Evolutionary conservation across 1,140 invertebrate genomes (phyloP).

Genomic region (Drosophila prosaltans): DNA sequence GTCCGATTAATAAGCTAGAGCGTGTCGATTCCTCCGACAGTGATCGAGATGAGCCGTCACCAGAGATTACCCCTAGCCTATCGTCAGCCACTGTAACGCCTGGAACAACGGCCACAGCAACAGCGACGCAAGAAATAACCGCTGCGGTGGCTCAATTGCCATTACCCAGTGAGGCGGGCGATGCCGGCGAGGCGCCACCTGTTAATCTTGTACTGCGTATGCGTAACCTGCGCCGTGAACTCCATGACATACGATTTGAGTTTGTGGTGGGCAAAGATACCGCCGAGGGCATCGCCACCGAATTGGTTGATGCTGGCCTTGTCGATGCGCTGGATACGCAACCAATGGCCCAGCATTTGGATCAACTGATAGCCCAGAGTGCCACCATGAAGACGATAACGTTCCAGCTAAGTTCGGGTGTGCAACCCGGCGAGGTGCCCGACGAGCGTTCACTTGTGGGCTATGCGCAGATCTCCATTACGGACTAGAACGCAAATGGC

Average conservation of each 20-base stretch:
- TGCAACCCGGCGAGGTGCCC: conserved; percentile 91
- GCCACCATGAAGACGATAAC: conserved; percentile 88
- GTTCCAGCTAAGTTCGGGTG: conserved; percentile 91
- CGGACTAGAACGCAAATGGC: conserved; percentile 86
- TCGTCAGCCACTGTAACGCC: conserved; percentile 66
- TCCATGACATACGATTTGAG: conserved; percentile 99
- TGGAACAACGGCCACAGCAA: conserved; percentile 22
- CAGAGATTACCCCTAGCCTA: conserved; percentile 69
- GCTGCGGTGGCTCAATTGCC: conserved; percentile 64
- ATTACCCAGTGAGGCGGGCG: conserved; percentile 52
- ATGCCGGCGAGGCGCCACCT: conserved; percentile 75
- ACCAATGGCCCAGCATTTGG: conserved; percentile 95
- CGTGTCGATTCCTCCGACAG: conserved; percentile 85
- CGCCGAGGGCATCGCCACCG: conserved; percentile 96
- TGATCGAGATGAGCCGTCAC: conserved; percentile 71
- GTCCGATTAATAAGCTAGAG: conserved; percentile 85
- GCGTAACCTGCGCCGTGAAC: conserved; percentile 93
- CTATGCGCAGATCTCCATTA: conserved; percentile 97
- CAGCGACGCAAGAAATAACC: conserved; percentile 52
- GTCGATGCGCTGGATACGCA: conserved; percentile 96
- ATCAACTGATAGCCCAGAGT: conserved; percentile 93
- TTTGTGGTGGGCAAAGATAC: conserved; percentile 96
- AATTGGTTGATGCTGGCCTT: conserved; percentile 96
- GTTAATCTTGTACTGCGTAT: conserved; percentile 92
- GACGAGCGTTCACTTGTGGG: conserved; percentile 97